phyloP scores from a whole-genome alignment of 1,140 invertebrate genomes.

The Magallana gigas region DNA sequence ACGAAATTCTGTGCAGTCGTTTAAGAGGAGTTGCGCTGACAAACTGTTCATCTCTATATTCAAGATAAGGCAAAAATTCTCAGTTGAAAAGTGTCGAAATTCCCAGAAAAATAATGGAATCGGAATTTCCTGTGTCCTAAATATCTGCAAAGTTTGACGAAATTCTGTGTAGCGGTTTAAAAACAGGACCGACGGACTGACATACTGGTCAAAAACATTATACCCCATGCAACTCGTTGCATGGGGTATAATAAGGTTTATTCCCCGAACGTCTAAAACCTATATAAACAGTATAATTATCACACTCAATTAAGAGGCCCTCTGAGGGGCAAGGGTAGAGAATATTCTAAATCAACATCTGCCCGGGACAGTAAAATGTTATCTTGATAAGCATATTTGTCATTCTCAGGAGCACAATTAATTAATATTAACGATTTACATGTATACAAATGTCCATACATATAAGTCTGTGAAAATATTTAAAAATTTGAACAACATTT shows the following conservation, averaged over 20 bases:
- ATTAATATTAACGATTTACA: slow-evolving; percentile 8
- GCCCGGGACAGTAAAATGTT: too few species aligned
- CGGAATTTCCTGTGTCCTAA: slow-evolving; percentile 3
- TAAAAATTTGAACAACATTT: background rate
- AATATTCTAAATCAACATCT: slow-evolving; percentile 14
- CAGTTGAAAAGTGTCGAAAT: too few species aligned
- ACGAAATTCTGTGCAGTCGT: too few species aligned
- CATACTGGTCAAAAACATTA: slow-evolving; percentile 3
- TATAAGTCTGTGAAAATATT: slow-evolving; percentile 11
- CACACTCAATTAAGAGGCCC: background rate
- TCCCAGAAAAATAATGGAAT: background rate
- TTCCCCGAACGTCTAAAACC: too few species aligned
- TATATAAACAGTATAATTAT: too few species aligned
- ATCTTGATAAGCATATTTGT: background rate
- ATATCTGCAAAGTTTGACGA: background rate
- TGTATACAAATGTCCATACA: slow-evolving; percentile 16
- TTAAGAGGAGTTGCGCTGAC: too few species aligned
- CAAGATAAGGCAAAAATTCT: too few species aligned
- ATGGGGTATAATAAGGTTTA: background rate
- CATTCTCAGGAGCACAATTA: slow-evolving; percentile 8
- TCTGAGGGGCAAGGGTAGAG: slow-evolving; percentile 6
- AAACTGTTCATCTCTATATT: too few species aligned
- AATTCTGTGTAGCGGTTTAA: background rate
- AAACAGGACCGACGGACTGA: slow-evolving; percentile 13
- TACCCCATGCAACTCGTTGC: background rate